Conservation (phyloP, 2,113 vertebrate genomes). For the Ailurus styani region DNA sequence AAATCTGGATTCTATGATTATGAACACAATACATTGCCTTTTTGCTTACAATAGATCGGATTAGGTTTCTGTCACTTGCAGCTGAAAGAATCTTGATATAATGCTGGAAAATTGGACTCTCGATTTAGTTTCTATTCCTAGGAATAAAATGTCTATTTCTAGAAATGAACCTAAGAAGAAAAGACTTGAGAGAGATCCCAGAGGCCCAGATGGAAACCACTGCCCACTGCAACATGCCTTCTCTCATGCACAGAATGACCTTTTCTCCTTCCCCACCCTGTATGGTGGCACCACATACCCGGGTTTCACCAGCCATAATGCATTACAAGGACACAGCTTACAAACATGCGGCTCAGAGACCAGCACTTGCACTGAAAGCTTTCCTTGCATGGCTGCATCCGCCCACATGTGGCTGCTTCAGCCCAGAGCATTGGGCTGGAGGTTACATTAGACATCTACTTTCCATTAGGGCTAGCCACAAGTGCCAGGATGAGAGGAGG, state of each 20-base stretch:
- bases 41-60: neutral
- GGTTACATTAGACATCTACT: slow-evolving; percentile 26
- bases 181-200: neutral
- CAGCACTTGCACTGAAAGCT: slow-evolving; percentile 21
- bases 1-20: neutral
- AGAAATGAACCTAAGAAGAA: neutral
- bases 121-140: neutral
- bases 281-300: too few species aligned
- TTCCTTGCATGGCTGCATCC: neutral
- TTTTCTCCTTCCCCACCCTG: neutral
- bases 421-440: neutral
- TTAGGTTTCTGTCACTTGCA: neutral
- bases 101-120: neutral
- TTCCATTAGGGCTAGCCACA: slow-evolving; percentile 76
- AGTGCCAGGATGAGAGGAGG: slow-evolving; percentile 58
- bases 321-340: neutral
- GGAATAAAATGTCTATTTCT: slow-evolving; percentile 17
- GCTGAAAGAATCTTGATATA: neutral
- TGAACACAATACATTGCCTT: neutral
- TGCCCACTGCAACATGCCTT: neutral
- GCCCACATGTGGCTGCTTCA: neutral
- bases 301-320: neutral
- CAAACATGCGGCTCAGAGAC: neutral
- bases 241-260: neutral
- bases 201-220: neutral